A percentile compares a stretch with the other conserved stretches of the same genome.
phyloP scores from a whole-genome alignment of 2,888 invertebrate species.

The Mycalesis mineus region DNA sequence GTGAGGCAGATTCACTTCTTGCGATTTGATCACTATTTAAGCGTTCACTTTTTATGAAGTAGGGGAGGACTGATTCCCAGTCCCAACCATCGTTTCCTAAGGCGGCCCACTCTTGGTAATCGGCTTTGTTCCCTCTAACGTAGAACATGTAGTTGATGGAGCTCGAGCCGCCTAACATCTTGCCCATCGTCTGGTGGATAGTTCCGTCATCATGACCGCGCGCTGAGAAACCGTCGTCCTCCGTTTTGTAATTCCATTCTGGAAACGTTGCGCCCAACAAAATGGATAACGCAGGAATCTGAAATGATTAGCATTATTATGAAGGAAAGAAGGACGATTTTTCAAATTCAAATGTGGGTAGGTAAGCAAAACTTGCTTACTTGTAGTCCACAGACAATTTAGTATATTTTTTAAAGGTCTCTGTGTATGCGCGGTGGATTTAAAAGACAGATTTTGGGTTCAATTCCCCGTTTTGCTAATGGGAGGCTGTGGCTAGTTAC shows the following conservation, averaged over 20 bases:
- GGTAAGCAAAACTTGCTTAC: no score
- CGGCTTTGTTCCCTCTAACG: conserved; percentile 80
- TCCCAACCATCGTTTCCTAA: conserved; percentile 75
- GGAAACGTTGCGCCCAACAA: conserved; percentile 38
- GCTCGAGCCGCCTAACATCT: conserved; percentile 82
- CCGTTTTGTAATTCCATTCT: conserved; percentile 46
- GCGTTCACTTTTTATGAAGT: conserved; percentile 49
- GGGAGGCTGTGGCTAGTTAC: no score
- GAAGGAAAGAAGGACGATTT: no score
- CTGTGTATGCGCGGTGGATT: no score
- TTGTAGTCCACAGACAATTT: no score
- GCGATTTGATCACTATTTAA: conserved; percentile 32
- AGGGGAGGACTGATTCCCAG: conserved; percentile 43
- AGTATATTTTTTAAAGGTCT: no score
- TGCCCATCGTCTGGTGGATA: conserved; percentile 76
- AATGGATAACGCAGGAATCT: conserved; percentile 48
- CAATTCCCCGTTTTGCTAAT: no score
- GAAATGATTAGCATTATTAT: no score
- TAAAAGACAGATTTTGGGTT: no score
- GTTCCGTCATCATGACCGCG: conserved; percentile 32
- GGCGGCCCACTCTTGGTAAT: conserved; percentile 83
- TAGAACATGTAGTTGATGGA: conserved; percentile 82
- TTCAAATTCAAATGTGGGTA: no score
- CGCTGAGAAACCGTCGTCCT: conserved; percentile 46
- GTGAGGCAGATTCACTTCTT: conserved; percentile 45